Evolutionary conservation across 2,888 invertebrate species (phyloP).

Genomic region (Exephanes ischioxanthus): DNA sequence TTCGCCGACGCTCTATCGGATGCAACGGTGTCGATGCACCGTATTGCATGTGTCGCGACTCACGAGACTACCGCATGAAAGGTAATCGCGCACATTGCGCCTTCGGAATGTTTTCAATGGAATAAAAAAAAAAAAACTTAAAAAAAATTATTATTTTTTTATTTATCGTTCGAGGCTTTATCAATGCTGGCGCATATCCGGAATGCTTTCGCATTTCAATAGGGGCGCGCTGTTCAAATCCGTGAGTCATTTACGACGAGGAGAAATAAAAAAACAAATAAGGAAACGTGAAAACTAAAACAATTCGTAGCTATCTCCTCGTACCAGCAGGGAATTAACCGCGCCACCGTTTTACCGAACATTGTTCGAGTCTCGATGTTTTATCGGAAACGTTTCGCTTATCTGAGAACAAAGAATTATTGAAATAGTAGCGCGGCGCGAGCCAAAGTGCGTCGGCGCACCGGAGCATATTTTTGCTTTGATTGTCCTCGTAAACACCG

Average conservation of each 20-base stretch:
- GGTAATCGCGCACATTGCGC: constrained; percentile 26
- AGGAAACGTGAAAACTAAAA: neutral
- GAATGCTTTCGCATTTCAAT: constrained; percentile 2
- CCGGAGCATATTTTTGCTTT: neutral
- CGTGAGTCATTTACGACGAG: neutral
- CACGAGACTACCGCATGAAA: constrained; percentile 44
- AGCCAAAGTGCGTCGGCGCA: neutral
- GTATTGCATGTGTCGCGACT: constrained; percentile 49
- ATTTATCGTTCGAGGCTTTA: neutral
- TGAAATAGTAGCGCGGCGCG: constrained; percentile 11
- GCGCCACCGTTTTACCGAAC: constrained; percentile 7
- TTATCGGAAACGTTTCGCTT: constrained; percentile 26
- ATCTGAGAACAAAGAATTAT: constrained; percentile 26
- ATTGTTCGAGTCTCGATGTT: constrained; percentile 7
- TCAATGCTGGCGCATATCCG: neutral
- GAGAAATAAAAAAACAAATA: neutral
- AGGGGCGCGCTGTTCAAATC: neutral
- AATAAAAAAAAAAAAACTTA: too few species aligned
- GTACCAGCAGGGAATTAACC: neutral
- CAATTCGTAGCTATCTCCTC: neutral
- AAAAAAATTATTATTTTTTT: neutral
- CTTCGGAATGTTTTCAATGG: neutral
- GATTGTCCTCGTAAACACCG: neutral
- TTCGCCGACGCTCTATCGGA: constrained; percentile 46
- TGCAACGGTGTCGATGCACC: constrained; percentile 57